Evolutionary conservation across 2,797 vertebrate species (phyloP).

Genomic region (Eidolon dupreanum): DNA sequence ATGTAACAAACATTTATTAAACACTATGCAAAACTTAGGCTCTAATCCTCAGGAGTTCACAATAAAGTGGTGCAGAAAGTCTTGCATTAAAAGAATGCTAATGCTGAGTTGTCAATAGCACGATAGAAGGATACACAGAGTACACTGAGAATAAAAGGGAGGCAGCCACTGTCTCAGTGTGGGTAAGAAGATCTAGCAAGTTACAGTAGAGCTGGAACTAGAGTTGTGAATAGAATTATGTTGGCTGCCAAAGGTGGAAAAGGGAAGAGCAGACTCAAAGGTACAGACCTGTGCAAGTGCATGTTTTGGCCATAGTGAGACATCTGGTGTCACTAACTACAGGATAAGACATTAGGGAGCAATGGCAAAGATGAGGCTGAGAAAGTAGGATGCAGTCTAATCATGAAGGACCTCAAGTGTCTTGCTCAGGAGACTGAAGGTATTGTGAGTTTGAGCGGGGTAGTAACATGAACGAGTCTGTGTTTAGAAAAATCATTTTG

Average conservation of each 20-base stretch:
- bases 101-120: not conserved
- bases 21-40: not conserved
- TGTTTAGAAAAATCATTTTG: not conserved
- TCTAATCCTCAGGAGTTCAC: slow-evolving; percentile 41
- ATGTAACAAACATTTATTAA: slow-evolving; percentile 69
- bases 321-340: not conserved
- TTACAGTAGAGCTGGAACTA: not conserved
- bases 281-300: not conserved
- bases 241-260: not conserved
- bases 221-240: not conserved
- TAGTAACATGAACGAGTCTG: not conserved
- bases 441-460: not conserved
- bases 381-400: not conserved
- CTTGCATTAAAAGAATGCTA: slow-evolving; percentile 20
- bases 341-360: not conserved
- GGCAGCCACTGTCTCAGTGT: not conserved
- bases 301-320: not conserved
- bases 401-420: not conserved
- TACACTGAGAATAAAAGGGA: not conserved
- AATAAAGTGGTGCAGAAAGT: slow-evolving; percentile 31
- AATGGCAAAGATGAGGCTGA: not conserved
- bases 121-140: not conserved
- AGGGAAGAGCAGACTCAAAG: not conserved
- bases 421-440: not conserved
- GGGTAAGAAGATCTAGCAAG: not conserved